Evolutionary conservation across 2,113 vertebrate species (phyloP), one percentile per base, ranked within the genome.

Genomic region (Talpa occidentalis): DNA sequence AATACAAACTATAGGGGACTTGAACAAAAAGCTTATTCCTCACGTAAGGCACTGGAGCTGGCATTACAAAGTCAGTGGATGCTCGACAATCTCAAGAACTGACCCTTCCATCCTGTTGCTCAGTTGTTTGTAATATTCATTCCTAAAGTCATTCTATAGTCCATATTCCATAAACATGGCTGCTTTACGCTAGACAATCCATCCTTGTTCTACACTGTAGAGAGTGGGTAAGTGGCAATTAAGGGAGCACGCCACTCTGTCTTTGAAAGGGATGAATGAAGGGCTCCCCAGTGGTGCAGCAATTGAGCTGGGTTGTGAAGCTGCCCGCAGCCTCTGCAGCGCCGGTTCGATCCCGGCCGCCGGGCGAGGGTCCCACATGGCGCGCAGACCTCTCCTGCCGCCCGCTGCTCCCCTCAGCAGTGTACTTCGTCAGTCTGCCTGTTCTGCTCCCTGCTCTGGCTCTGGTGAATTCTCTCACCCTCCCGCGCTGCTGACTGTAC

Each of bases 71-170:
- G 42, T 15, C 72, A n/a, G 66, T 80, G 4, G 22, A 30, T 89
- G 37, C 2, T 73, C 42, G 40, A 73, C 2, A 19, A 6, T 64
- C 59, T 79, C 9, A 83, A 86, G 42, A 42, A 4, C 42, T 28
- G 56, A 70, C 59, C 26, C 22, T 88, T 85, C 44, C 17, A 56
- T 59, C 26, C 90, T 72, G 35, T 81, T 96, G 64, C 52, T 91
- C 60, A 88, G 10, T 64, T 82, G 69, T 42, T 19, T 76, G 3
- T 3, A 69, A 10, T 32, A 44, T 92, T 77, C n/a, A 66, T 92
- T 92, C 49, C 88, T 70, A 90, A 80, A 52, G n/a, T 74, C 37
- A 59, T 40, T 62, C 24, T 16, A 49, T 69, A 19, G 16, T 16
- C 49, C 49, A 52, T 52, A 52, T 52, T 17, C 49, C 49, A 52